Conservation (phyloP, 2,113 vertebrate species). For the Mugil cephalus region DNA sequence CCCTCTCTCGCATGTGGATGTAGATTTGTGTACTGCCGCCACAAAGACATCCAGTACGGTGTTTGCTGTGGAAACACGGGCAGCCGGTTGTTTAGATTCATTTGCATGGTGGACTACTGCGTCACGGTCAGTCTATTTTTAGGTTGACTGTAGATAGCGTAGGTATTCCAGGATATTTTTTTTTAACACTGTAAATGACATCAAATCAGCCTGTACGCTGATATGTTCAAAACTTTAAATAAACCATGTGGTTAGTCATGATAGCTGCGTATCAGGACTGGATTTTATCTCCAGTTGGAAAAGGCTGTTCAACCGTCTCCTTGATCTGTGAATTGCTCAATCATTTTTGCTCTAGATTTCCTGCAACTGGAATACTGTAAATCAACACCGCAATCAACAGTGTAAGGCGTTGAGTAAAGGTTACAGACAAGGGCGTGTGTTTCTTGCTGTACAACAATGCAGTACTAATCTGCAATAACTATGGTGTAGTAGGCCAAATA, state of each 20-base stretch:
- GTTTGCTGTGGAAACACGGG: conserved; percentile 22
- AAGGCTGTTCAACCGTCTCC: background rate
- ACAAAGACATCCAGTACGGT: background rate
- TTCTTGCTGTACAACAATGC: background rate
- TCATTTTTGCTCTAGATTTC: background rate
- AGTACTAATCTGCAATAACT: background rate
- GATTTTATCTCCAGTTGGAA: background rate
- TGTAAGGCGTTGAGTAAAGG: background rate
- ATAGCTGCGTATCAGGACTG: too few relatives aligned
- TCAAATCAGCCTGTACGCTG: background rate
- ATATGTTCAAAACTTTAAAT: background rate
- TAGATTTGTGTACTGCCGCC: conserved; percentile 23
- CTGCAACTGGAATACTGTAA: background rate
- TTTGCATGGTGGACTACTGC: conserved; percentile 16
- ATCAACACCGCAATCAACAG: conserved; percentile 4
- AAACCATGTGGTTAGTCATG: too few relatives aligned
- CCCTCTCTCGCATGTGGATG: background rate
- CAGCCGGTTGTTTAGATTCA: background rate
- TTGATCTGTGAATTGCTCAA: background rate
- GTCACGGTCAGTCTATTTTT: background rate
- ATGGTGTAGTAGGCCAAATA: too few relatives aligned
- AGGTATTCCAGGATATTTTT: background rate
- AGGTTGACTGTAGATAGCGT: background rate
- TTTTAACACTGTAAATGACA: too few relatives aligned
- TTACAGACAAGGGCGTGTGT: background rate